Percentiles rank a stretch among this genome's conserved stretches.
Evolutionary conservation across 1,140 invertebrate species (phyloP).

Genomic region (Drosophila ficusphila): DNA sequence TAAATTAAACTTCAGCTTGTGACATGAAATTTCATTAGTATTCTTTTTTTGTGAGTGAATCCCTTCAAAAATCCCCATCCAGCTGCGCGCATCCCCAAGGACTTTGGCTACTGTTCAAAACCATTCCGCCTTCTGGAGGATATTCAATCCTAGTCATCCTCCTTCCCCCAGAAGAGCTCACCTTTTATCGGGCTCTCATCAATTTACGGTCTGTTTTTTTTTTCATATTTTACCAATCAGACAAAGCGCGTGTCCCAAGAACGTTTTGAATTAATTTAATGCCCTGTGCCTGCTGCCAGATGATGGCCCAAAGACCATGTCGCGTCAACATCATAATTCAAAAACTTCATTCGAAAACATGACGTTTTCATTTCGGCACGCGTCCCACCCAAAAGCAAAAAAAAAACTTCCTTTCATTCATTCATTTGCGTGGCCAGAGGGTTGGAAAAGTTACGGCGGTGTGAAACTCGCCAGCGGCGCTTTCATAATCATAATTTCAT

Average conservation of each 20-base stretch:
- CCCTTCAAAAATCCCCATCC: constrained; percentile 12
- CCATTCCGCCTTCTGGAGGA: not conserved
- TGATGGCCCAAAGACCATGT: constrained; percentile 57
- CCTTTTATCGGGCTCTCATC: constrained; percentile 78
- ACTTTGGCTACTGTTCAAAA: constrained; percentile 61
- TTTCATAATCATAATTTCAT: constrained; percentile 76
- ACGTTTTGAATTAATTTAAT: constrained; percentile 82
- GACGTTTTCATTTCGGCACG: constrained; percentile 81
- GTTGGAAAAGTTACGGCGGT: constrained; percentile 50
- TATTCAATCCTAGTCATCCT: constrained; percentile 10
- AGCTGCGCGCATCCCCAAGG: constrained; percentile 65
- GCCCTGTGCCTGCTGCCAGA: constrained; percentile 61
- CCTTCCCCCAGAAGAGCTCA: constrained; percentile 18
- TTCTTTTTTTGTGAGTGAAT: constrained; percentile 25
- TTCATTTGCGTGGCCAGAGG: constrained; percentile 28
- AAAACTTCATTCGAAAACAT: constrained; percentile 82
- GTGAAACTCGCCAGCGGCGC: constrained; percentile 66
- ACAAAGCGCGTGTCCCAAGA: constrained; percentile 74
- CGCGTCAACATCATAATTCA: constrained; percentile 78
- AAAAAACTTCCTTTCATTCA: constrained; percentile 33
- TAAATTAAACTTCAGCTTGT: too few species aligned
- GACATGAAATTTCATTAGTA: too few species aligned
- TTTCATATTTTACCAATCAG: constrained; percentile 69
- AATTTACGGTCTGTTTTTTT: constrained; percentile 57
- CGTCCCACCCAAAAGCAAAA: constrained; percentile 32